Conservation (phyloP, 2,888 invertebrate genomes). For the Pemphredon lugubris region DNA sequence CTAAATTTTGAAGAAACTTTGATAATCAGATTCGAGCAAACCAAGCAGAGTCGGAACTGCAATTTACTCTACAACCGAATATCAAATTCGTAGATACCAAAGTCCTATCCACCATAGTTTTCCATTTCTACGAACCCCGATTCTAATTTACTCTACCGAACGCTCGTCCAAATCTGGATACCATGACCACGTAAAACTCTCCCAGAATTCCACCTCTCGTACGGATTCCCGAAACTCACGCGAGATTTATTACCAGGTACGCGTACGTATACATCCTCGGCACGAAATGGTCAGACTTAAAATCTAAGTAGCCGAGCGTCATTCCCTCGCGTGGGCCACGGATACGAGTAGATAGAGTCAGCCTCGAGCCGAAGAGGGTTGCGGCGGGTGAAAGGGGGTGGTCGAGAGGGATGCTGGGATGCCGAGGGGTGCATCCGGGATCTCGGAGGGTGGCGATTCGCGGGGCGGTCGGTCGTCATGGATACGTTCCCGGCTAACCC, state of each 20-base stretch:
- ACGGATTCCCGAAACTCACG: slow-evolving; percentile 32
- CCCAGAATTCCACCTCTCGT: slow-evolving; percentile 40
- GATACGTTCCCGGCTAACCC: slow-evolving; percentile 79
- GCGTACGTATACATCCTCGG: slow-evolving; percentile 22
- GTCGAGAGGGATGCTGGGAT: slow-evolving; percentile 67
- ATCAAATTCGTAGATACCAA: too few species aligned
- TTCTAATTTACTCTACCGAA: too few species aligned
- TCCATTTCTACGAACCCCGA: too few species aligned
- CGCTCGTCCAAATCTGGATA: too few species aligned
- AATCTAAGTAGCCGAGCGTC: slow-evolving; percentile 68
- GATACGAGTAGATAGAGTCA: slow-evolving; percentile 64
- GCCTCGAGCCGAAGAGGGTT: slow-evolving; percentile 16
- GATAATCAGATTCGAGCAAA: too few species aligned
- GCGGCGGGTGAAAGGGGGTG: slow-evolving; percentile 25
- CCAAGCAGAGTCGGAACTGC: too few species aligned
- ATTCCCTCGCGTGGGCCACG: slow-evolving; percentile 36
- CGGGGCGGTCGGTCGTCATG: slow-evolving; percentile 81
- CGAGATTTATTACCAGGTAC: slow-evolving; percentile 56
- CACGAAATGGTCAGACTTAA: slow-evolving; percentile 63
- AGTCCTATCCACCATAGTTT: not conserved
- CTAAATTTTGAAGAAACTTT: too few species aligned
- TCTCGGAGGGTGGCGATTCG: slow-evolving; percentile 74
- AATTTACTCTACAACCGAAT: too few species aligned
- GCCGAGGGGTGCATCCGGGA: slow-evolving; percentile 76
- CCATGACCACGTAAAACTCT: too few species aligned